Base-by-base conservation (phyloP, 2,797 vertebrate species). In the Ptychadena robeensis region DNA sequence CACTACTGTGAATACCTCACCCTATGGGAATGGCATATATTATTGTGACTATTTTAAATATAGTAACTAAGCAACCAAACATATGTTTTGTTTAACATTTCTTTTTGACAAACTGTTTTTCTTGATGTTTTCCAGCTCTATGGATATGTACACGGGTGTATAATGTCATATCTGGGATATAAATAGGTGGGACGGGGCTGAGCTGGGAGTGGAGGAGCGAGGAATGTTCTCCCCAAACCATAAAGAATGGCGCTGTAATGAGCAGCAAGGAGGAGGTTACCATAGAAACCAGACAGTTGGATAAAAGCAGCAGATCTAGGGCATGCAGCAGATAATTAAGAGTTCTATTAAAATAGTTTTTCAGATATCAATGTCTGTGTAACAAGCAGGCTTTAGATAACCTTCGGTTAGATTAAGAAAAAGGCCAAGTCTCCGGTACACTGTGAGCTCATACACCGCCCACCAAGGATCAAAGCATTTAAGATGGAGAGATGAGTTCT, bases 231-330 rank as follows among this genome's bases (percentile, higher is more conserved):
- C 77, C 78, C 48, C 66, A 76, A 68, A 80, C 71, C 31, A 37
- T 72, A 65, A 83, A 61, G 72, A 75, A 83, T 44, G 40, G 15
- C 28, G 18, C 48, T 74, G 63, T 74, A 84, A 74, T 63, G 71
- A 79, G 40, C 82, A 69, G 77, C n/a, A 63, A 85, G 32, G 72
- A 85, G 15, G 72, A 35, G 11, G 78, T 85, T 81, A 53, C 83
- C 48, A 80, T 81, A 61, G 83, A 4, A 81, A 81, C 82, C 83
- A 57, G 83, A 80, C 83, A 76, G 38, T 71, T 53, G 31, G 72
- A 80, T 75, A 74, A 70, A 74, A 79, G 77, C 65, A 28, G 72
- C 73, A 75, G 64, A 85, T 80, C 82, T 74, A 69, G 82, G 77
- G 4, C 82, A 70, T 0, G 77, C 35, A 22, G 66, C 35, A 57